Base-by-base conservation (phyloP, 2,888 invertebrate species). In the Tenthredo mesomela region DNA sequence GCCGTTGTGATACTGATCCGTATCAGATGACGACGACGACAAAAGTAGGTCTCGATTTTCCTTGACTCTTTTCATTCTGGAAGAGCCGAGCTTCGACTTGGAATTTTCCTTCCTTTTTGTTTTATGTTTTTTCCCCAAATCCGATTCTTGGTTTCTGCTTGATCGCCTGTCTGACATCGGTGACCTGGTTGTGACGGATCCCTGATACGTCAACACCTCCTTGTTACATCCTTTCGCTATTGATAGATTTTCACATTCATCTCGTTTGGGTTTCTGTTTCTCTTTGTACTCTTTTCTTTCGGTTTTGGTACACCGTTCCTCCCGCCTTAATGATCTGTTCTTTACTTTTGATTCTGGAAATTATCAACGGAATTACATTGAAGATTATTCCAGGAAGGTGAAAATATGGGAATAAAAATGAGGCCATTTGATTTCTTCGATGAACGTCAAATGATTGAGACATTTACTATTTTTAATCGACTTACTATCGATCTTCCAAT, bases 61-160 rank as follows among this genome's bases (percentile, higher is more conserved):
- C 70, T 43, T 29, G 25, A 7, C 7, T 61, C 77, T 87, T 33
- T 86, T 84, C 47, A 73, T 86, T 18, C 84, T 83, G 71, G 85
- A 84, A 65, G 70, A 21, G 40, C 37, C 21, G 9, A 2, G 12
- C 75, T 25, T 75, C 15, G n/a, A n/a, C 6, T 25, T 15, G 25
- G 25, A 25, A 25, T 85, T 86, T 67, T 54, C 87, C 47, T 33
- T 71, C 37, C 87, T 85, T 29, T 77, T 86, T 12, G 43, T 12
- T 50, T 50, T 25, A 1, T 2, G 3, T 29, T 50, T 50, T 86
- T 86, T 70, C 86, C 82, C 43, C 83, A 82, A 84, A 12, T 43
- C 67, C 4, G 58, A 83, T 2, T 85, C 83, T 37, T 37, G 82
- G 18, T 71, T 86, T 73, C 29, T 75, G 10, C 10, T 47, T 21